These are phyloP conservation scores for Achroia grisella DNA, from an alignment of 1,140 invertebrate species.

Conservation along the genomic window DNA sequence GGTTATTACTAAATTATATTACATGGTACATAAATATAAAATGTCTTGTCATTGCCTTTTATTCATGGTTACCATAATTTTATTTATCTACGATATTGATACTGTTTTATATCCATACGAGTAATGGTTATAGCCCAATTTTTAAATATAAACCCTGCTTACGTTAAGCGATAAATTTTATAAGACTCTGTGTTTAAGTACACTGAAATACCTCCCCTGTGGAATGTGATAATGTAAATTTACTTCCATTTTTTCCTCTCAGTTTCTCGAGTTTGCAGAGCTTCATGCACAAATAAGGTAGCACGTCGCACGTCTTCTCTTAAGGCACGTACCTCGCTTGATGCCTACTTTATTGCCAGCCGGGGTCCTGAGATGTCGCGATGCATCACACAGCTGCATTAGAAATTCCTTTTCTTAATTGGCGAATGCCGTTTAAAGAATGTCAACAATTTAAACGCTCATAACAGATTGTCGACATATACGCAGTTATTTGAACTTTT, in stretches of 20 bases:
- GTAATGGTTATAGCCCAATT: too few relatives aligned
- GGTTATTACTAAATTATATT: too few relatives aligned
- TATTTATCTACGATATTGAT: too few relatives aligned
- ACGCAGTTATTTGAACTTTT: too few relatives aligned
- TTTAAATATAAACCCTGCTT: too few relatives aligned
- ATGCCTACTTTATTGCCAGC: slow-evolving; percentile 48
- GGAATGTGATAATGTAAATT: slow-evolving; percentile 25
- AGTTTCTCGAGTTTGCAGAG: slow-evolving; percentile 13
- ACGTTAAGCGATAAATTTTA: too few relatives aligned
- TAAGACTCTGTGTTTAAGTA: slow-evolving; percentile 5
- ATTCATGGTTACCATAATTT: too few relatives aligned
- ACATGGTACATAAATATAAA: too few relatives aligned
- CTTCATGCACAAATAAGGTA: slow-evolving; percentile 25
- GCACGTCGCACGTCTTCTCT: slow-evolving; percentile 39
- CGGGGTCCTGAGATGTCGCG: slow-evolving; percentile 8
- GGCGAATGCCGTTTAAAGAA: slow-evolving; percentile 16
- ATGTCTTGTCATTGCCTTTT: too few relatives aligned
- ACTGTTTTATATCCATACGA: too few relatives aligned
- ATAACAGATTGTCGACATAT: too few relatives aligned
- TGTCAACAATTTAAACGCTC: background rate
- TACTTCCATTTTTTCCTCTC: slow-evolving; percentile 12
- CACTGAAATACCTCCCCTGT: slow-evolving; percentile 10
- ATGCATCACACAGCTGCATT: slow-evolving; percentile 33
- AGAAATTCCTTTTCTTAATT: slow-evolving; percentile 18
- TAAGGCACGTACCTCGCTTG: slow-evolving; percentile 40